These are phyloP conservation scores for Leptinotarsa defecta DNA, from an alignment of 1,140 invertebrate species.

Conservation along the genomic window DNA sequence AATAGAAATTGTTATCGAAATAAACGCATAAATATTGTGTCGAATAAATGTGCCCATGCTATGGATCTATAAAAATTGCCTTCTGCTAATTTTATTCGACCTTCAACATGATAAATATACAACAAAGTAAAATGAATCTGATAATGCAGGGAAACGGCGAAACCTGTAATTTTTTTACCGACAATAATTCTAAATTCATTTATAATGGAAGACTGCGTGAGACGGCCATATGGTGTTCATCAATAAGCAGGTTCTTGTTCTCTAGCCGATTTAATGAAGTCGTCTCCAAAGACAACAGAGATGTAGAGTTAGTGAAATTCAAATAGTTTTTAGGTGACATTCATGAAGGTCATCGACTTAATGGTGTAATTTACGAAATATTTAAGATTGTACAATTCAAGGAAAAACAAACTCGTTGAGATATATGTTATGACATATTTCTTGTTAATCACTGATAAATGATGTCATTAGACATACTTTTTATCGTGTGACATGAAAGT, in stretches of 20 bases:
- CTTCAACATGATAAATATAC: no score
- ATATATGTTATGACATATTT: not conserved
- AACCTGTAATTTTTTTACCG: not conserved
- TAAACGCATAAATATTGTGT: no score
- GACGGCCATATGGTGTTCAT: not conserved
- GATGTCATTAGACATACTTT: no score
- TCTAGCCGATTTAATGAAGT: not conserved
- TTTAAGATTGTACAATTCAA: not conserved
- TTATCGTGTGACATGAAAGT: no score
- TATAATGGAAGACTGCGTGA: not conserved
- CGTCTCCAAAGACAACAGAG: no score
- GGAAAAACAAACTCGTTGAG: not conserved
- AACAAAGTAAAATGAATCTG: no score
- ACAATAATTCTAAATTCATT: not conserved
- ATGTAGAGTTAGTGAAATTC: not conserved
- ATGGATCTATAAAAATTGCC: no score
- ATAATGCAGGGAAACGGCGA: not conserved
- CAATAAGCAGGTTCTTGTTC: not conserved
- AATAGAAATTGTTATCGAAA: no score
- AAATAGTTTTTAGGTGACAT: not conserved
- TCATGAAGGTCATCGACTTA: not conserved
- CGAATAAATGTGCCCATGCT: no score
- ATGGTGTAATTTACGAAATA: not conserved
- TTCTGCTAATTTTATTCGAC: no score
- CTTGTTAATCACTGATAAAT: no score